Conservation (phyloP, 2,888 invertebrate species). For the Neoaliturus tenellus region DNA sequence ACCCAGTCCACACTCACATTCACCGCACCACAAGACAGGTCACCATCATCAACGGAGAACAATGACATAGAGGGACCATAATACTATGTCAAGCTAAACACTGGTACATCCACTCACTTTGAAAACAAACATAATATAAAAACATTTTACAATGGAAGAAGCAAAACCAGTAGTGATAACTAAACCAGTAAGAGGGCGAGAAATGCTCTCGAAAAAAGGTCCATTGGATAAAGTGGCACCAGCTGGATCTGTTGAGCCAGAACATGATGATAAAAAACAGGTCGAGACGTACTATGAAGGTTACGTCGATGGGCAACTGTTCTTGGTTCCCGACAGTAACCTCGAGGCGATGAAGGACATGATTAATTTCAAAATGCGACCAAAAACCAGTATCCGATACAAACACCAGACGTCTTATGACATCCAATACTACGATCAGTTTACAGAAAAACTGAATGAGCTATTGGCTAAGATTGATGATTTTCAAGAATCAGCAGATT, state of each 20-base stretch:
- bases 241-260: not conserved
- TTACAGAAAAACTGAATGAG: constrained; percentile 11
- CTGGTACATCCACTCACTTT: too few relatives aligned
- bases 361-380: constrained; percentile 33
- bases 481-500: not conserved
- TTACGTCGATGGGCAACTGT: constrained; percentile 26
- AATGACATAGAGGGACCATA: too few relatives aligned
- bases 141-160: not conserved
- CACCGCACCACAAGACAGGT: too few relatives aligned
- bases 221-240: not conserved
- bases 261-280: not conserved
- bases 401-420: constrained; percentile 44
- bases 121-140: too few relatives aligned
- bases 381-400: not conserved
- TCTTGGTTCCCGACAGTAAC: constrained; percentile 22
- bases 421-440: constrained; percentile 20
- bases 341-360: constrained; percentile 42
- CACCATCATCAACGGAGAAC: not conserved
- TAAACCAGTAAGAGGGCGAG: constrained; percentile 33
- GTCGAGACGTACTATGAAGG: constrained; percentile 27
- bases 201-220: constrained; percentile 30
- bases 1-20: not conserved
- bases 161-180: not conserved
- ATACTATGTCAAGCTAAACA: too few relatives aligned
- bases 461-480: constrained; percentile 21